Percentiles rank a stretch among this genome's conserved stretches.
These are phyloP conservation scores for Neodon shergylaensis DNA, from an alignment of 2,113 vertebrate species.

Conservation along the genomic window DNA sequence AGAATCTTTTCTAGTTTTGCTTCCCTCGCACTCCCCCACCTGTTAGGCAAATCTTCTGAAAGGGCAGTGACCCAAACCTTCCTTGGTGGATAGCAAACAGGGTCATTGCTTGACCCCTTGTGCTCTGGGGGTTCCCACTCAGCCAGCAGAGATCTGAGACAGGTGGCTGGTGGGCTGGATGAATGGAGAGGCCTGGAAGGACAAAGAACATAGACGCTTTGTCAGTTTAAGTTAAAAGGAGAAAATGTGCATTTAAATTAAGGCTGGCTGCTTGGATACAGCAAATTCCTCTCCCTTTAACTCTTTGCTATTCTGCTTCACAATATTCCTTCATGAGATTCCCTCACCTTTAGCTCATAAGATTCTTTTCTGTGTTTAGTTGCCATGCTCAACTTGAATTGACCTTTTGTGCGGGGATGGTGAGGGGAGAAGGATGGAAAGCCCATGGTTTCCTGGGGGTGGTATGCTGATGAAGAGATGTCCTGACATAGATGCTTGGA, in stretches of 20 bases:
- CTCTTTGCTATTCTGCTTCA: background rate
- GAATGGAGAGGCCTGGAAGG: background rate
- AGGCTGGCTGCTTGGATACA: background rate
- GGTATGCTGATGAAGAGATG: slow-evolving; percentile 15
- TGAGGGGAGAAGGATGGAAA: background rate
- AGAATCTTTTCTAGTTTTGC: slow-evolving; percentile 8
- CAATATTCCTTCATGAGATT: background rate
- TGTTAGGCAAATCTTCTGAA: slow-evolving; percentile 28
- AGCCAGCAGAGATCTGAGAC: slow-evolving; percentile 35
- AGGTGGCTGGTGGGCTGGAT: slow-evolving; percentile 23
- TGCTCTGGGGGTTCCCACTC: slow-evolving; percentile 26
- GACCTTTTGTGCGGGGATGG: background rate
- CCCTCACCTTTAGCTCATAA: background rate
- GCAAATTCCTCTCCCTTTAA: background rate
- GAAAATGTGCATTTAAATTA: background rate
- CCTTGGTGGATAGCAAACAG: slow-evolving; percentile 33
- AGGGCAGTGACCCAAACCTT: slow-evolving; percentile 44
- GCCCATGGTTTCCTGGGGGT: background rate
- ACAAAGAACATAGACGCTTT: slow-evolving; percentile 16
- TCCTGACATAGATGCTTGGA: background rate
- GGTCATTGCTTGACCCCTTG: slow-evolving; percentile 8
- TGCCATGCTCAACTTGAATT: slow-evolving; percentile 11
- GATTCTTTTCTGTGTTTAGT: slow-evolving; percentile 31
- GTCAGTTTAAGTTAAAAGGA: background rate
- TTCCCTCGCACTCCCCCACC: background rate